Evolutionary conservation across 2,113 vertebrate species (phyloP), one percentile per base, ranked within the genome.

Genomic region (Gambusia holbrooki): DNA sequence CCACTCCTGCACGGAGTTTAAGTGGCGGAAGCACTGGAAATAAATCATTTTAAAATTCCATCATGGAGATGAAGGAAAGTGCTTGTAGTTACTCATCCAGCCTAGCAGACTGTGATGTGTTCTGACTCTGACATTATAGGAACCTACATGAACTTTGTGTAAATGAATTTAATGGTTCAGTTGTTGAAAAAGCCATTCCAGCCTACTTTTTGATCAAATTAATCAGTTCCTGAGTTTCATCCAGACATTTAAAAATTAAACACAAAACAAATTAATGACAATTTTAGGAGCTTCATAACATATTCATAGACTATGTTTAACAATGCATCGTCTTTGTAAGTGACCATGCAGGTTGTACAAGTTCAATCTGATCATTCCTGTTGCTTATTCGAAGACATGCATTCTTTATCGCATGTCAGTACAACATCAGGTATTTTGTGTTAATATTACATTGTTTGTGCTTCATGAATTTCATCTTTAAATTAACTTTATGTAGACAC

Each of bases 341-440:
- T 63, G 58, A 70, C 42, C 51, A 58, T 48, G 40, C 35, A 30
- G 63, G 51, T 62, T 48, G 51, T 79, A 30, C 61, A 42, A 62
- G 64, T 45, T 54, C 32, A 30, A 37, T 12, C 62, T 29, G 71
- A 71, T 60, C 29, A 30, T 17, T 35, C 27, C 9, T 48, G 64
- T 3, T 65, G 30, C 29, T 65, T 22, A 65, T 8, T 13, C 3
- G 5, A 62, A 62, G 10, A 13, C 45, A 48, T 19, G 3, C 17
- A 17, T 17, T 19, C 45, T 48, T 15, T 48, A 17, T 5, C 17
- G 15, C 14, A 15, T 19, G 17, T 22, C 30, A 30, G 30, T 30
- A 30, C 30, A 1, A 4, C 17, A 51, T 45, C 45, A 48, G 4
- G 17, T 48, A 48, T 48, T 48, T 48, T 48, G 15, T 40, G 37